Evolutionary conservation across 2,888 invertebrate genomes (phyloP), one percentile per base, ranked within the genome.

Genomic region (Aspidapion aeneum): DNA sequence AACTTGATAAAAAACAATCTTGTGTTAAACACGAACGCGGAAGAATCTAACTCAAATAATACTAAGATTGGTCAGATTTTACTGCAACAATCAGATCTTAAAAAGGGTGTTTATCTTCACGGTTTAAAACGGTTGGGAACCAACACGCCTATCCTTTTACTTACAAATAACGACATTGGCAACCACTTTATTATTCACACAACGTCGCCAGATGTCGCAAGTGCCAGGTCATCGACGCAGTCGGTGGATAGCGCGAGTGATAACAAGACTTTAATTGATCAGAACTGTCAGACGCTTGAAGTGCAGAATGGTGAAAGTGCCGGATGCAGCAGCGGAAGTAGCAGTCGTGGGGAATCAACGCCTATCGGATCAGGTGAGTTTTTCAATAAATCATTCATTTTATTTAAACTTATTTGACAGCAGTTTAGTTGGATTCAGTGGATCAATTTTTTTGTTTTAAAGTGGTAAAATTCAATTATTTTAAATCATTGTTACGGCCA

Each of bases 311-410:
- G 78, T 63, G 71, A 70, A 57, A 77, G 77, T 61, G 69, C 71
- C 16, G 70, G 68, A 50, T 67, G 69, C 59, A 71, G 71, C 56
- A 72, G 69, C 61, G 69, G 70, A 16, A 69, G 70, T 61, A 69
- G 70, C 61, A 69, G 73, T 63, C 73, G 75, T 61, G 70, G 71
- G 22, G 69, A 74, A 50, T 72, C 75, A 5, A 74, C 77, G 55
- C 79, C 78, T 2, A 73, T 77, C 61, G 78, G 78, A 57, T 77
- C 79, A 70, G 79, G 79, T 79, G 64, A 73, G 77, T 69, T 48
- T 0, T 50, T n/a, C n/a, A n/a, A n/a, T n/a, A n/a, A n/a, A n/a
- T n/a, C n/a, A n/a, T n/a, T 1, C 21, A 57, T 50, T 19, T 18
- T 48, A 18, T 48, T n/a, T 5, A 17, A 9, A 52, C n/a, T 52